Base-by-base conservation (phyloP, 2,797 vertebrate species). In the Cottoperca gobio region DNA sequence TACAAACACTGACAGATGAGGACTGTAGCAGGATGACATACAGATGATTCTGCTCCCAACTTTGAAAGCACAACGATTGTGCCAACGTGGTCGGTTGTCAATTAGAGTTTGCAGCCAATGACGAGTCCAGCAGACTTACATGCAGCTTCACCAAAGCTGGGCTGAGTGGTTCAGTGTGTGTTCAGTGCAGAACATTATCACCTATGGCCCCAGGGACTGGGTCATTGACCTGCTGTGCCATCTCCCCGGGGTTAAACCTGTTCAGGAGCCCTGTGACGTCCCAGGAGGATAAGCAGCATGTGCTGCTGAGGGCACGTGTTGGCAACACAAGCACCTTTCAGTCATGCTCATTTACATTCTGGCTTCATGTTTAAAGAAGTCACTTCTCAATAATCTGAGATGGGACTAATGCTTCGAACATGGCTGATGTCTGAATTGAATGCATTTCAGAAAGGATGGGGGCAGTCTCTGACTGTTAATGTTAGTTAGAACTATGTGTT, bases 201-300 rank as follows among this genome's bases (percentile, higher is more conserved):
- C 68, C 68, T 52, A 14, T 63, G 33, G 52, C 86, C 79, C 8
- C 59, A 26, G 81, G 83, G 77, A 77, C 73, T 71, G 81, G 81
- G 73, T 78, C 79, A 90, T 35, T 52, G 85, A 86, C 70, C 79
- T 45, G 65, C 31, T 37, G 64, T 68, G 26, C 43, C 81, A 68
- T 65, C 58, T 80, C 65, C 37, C 53, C 14, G 28, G 37, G 87
- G 72, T 66, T 8, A 8, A 72, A 75, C 72, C 78, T 83, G 67
- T 71, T 63, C 39, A 33, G 52, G 14, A 48, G 45, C 50, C 72
- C 46, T 1, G 19, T 52, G 60, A 57, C 49, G 7, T 54, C 52
- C 39, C 37, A 11, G 14, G 28, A 62, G 37, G 46, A 53, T 39
- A 12, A 45, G 55, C 50, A 16, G 24, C 79, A 78, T 26, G 76